Evolutionary conservation across 2,888 invertebrate genomes (phyloP).

Genomic region (Scaptomyza parva): DNA sequence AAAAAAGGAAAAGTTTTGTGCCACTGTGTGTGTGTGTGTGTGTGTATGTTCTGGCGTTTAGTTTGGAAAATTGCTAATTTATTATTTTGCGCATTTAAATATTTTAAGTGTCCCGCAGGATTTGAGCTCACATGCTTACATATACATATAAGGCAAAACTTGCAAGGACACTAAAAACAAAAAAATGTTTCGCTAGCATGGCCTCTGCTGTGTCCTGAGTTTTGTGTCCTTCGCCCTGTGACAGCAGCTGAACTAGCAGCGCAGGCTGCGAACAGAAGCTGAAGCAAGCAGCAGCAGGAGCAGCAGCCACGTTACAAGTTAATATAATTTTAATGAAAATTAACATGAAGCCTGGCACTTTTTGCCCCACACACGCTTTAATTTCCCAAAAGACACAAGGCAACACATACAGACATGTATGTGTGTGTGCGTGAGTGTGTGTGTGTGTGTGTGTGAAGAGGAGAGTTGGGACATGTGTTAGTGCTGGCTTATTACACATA

Average conservation of each 20-base stretch:
- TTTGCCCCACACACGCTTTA: constrained; percentile 73
- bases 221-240: constrained; percentile 28
- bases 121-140: constrained; percentile 47
- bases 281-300: constrained; percentile 61
- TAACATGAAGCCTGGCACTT: constrained; percentile 81
- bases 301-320: constrained; percentile 77
- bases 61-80: constrained; percentile 76
- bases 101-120: constrained; percentile 80
- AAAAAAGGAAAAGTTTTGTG: constrained; percentile 43
- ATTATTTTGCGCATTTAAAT: constrained; percentile 82
- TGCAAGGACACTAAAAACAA: constrained; percentile 79
- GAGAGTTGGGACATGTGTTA: constrained; percentile 36
- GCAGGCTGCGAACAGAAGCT: constrained; percentile 9
- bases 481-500: constrained; percentile 74
- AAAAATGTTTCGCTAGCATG: constrained; percentile 64
- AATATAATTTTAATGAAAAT: constrained; percentile 82
- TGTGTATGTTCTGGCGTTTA: constrained; percentile 53
- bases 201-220: constrained; percentile 19
- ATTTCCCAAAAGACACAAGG: constrained; percentile 74
- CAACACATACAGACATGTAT: constrained; percentile 21
- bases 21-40: constrained; percentile 3
- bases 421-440: constrained; percentile 18
- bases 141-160: constrained; percentile 47
- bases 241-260: constrained; percentile 3
- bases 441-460: constrained; percentile 18